phyloP scores from a whole-genome alignment of 2,888 invertebrate genomes.

The Euproctis similis region DNA sequence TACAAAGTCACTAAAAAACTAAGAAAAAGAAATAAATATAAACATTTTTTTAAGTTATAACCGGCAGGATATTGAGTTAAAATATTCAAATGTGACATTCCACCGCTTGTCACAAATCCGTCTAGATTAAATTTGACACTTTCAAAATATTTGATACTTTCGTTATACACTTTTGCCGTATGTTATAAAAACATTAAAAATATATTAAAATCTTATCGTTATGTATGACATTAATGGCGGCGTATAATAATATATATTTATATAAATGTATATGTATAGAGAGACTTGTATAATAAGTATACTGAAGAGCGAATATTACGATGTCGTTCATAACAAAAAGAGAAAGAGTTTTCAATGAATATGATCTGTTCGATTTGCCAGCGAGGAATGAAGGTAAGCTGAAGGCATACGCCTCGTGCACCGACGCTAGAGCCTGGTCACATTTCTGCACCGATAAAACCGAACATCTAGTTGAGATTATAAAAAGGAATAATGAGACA shows the following conservation, averaged over 20 bases:
- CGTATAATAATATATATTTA: conserved; percentile 43
- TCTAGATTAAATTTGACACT: conserved; percentile 61
- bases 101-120: conserved; percentile 44
- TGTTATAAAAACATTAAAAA: conserved; percentile 37
- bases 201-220: conserved; percentile 44
- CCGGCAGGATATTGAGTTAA: conserved; percentile 9
- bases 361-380: conserved; percentile 60
- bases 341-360: conserved; percentile 64
- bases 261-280: conserved; percentile 40
- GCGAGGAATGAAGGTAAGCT: conserved; percentile 71
- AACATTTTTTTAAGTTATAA: conserved; percentile 1
- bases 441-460: conserved; percentile 70
- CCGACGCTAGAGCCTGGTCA: conserved; percentile 76
- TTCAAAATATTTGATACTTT: conserved; percentile 57
- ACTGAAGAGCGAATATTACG: conserved; percentile 28
- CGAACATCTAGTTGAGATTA: conserved; percentile 74
- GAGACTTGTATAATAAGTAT: conserved; percentile 33
- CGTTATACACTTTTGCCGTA: conserved; percentile 50
- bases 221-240: conserved; percentile 57
- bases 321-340: conserved; percentile 72
- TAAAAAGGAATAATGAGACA: conserved; percentile 60
- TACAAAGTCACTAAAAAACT: no score
- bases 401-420: conserved; percentile 73
- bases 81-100: conserved; percentile 42
- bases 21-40: no score